These are phyloP conservation scores for Dilophus febrilis DNA, from an alignment of 2,888 invertebrate genomes.

Conservation along the genomic window DNA sequence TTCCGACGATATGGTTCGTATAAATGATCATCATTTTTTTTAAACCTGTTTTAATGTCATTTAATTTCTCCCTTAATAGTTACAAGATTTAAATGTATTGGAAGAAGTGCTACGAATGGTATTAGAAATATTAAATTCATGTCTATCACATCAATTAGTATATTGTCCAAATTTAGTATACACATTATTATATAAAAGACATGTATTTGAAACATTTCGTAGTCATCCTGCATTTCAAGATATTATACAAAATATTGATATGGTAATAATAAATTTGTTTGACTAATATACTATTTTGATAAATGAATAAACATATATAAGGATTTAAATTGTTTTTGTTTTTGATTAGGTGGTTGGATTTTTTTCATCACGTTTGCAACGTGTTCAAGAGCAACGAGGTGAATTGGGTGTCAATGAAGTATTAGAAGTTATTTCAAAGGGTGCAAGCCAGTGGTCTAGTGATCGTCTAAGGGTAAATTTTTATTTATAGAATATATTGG, in stretches of 20 bases:
- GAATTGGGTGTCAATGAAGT: constrained; percentile 78
- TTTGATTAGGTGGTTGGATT: constrained; percentile 39
- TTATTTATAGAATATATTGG: not conserved
- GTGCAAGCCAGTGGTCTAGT: constrained; percentile 83
- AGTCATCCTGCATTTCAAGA: constrained; percentile 82
- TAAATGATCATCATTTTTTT: not conserved
- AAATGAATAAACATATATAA: not conserved
- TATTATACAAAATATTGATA: constrained; percentile 87
- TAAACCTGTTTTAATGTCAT: not conserved
- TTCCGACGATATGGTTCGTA: constrained; percentile 9
- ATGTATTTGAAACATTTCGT: constrained; percentile 73
- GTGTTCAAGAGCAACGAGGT: constrained; percentile 44
- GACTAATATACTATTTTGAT: not conserved
- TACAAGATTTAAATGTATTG: constrained; percentile 78
- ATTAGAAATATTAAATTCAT: constrained; percentile 92
- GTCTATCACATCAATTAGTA: constrained; percentile 69
- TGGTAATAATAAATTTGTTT: constrained; percentile 37
- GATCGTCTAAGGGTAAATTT: constrained; percentile 69
- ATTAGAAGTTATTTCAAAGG: constrained; percentile 72
- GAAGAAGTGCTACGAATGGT: constrained; percentile 96
- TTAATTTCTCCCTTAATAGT: constrained; percentile 29
- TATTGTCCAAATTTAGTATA: constrained; percentile 89
- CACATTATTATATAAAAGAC: constrained; percentile 81
- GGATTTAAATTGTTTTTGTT: not conserved
- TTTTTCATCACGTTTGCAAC: constrained; percentile 40